phyloP scores from a whole-genome alignment of 2,888 invertebrate species.

The Ophion costatus region DNA sequence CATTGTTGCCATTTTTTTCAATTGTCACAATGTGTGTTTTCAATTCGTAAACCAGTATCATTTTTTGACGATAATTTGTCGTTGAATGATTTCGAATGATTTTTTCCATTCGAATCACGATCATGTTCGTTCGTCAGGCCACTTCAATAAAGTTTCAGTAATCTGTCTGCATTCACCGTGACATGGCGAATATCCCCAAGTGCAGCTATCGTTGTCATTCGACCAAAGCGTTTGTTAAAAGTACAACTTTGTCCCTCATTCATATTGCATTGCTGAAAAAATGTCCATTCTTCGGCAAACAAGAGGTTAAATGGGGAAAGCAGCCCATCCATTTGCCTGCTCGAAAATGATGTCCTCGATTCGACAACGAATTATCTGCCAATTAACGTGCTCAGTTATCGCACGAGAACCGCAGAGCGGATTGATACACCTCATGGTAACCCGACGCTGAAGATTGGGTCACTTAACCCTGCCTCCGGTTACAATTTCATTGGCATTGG shows the following conservation, averaged over 20 bases:
- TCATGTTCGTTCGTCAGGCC: not conserved
- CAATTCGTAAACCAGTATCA: not conserved
- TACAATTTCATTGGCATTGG: not conserved
- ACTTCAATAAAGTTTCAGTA: not conserved
- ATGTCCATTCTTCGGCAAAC: not conserved
- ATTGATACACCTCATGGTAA: not conserved
- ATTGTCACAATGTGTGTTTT: not conserved
- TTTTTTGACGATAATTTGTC: not conserved
- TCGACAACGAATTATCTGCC: not conserved
- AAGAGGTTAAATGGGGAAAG: not conserved
- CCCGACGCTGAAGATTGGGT: not conserved
- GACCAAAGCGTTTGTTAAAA: not conserved
- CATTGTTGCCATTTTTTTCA: not conserved
- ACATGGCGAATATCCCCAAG: not conserved
- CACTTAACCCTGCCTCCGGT: not conserved
- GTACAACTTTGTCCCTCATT: not conserved
- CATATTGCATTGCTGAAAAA: not conserved
- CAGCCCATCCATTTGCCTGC: not conserved
- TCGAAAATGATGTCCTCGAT: not conserved
- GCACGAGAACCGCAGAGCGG: not conserved
- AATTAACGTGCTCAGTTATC: not conserved
- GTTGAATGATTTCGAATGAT: not conserved
- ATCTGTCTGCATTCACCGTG: not conserved
- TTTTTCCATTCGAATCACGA: not conserved
- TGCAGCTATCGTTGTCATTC: not conserved